A percentile compares a stretch with the other conserved stretches of the same genome.
These are phyloP conservation scores for Drosophila setifemur DNA, from an alignment of 1,140 invertebrate species.

Conservation along the genomic window DNA sequence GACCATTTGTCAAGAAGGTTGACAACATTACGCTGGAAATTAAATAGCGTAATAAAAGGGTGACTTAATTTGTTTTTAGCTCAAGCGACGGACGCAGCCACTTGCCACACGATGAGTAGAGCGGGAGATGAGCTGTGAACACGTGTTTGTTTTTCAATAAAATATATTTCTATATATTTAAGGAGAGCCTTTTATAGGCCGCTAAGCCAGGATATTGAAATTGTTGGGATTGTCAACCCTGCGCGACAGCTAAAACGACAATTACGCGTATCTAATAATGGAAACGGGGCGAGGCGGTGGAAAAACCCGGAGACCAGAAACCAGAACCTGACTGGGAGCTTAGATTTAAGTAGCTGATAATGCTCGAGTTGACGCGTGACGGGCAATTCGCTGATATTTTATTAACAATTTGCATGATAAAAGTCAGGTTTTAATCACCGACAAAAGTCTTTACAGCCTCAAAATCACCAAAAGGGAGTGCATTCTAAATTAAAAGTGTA, in stretches of 20 bases:
- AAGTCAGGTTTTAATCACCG: constrained; percentile 28
- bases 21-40: constrained; percentile 61
- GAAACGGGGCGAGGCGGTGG: background rate
- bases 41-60: constrained; percentile 67
- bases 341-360: constrained; percentile 61
- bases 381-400: constrained; percentile 35
- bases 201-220: constrained; percentile 25
- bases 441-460: background rate
- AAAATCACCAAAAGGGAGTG: background rate
- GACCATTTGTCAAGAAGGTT: constrained; percentile 51
- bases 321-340: background rate
- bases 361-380: constrained; percentile 44
- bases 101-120: constrained; percentile 11
- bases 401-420: constrained; percentile 41
- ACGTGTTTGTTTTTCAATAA: constrained; percentile 64
- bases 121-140: constrained; percentile 50
- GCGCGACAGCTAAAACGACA: constrained; percentile 32
- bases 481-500: too few species aligned
- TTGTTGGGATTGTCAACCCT: constrained; percentile 39
- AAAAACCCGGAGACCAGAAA: constrained; percentile 2
- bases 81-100: background rate
- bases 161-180: constrained; percentile 44
- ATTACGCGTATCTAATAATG: constrained; percentile 44
- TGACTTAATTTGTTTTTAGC: constrained; percentile 66
- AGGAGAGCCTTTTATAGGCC: constrained; percentile 12